Conservation (phyloP, 1,140 invertebrate species). For the Pseudomyrmex dendroicus region DNA sequence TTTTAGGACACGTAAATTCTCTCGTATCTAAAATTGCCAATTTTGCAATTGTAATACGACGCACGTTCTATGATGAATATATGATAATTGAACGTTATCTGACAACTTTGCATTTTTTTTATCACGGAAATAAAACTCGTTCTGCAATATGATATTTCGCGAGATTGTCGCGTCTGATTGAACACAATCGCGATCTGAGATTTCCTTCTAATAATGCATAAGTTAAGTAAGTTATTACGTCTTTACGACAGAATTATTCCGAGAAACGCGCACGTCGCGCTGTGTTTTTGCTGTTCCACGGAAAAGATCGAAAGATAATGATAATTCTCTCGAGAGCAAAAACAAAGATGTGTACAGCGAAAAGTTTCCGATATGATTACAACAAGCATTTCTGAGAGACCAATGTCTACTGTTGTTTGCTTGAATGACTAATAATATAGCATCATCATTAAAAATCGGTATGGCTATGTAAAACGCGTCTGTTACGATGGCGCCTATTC, state of each 20-base stretch:
- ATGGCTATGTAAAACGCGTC: too few species aligned
- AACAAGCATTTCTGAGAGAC: background rate
- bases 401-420: too few species aligned
- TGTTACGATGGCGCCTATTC: background rate
- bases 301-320: background rate
- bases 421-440: too few species aligned
- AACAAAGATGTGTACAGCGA: background rate
- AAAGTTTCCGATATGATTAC: background rate
- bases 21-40: background rate
- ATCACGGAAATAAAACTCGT: background rate
- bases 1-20: background rate
- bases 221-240: background rate
- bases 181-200: background rate
- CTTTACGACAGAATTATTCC: background rate
- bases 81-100: background rate
- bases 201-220: background rate
- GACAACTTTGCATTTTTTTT: background rate
- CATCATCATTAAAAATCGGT: too few species aligned
- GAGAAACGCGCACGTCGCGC: background rate
- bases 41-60: background rate
- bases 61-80: background rate
- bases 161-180: slow-evolving; percentile 19
- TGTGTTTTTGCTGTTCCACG: background rate
- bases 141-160: slow-evolving; percentile 1
- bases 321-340: background rate